These are phyloP conservation scores for Callaeas wilsoni DNA, from an alignment of 2,113 vertebrate genomes.

Conservation along the genomic window DNA sequence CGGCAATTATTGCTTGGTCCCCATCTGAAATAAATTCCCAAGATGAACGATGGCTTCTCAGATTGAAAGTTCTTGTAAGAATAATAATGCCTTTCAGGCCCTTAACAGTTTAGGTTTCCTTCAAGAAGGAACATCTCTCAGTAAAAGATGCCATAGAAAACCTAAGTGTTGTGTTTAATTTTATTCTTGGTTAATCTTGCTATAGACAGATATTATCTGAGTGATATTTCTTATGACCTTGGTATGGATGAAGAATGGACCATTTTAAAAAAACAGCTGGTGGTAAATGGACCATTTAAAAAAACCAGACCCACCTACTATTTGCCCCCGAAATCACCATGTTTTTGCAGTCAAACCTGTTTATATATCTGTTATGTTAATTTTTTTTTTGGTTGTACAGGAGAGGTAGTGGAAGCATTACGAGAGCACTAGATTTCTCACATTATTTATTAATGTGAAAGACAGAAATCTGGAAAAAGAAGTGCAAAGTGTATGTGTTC, in stretches of 20 bases:
- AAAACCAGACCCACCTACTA: not conserved
- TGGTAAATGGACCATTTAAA: not conserved
- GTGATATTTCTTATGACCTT: not conserved
- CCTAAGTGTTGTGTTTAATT: not conserved
- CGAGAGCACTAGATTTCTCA: not conserved
- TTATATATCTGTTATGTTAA: not conserved
- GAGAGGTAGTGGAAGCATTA: not conserved
- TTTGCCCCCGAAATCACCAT: not conserved
- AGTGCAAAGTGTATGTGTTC: not conserved
- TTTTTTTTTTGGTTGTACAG: not conserved
- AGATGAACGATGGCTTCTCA: conserved; percentile 44
- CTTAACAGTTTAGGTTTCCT: conserved; percentile 17
- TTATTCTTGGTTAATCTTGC: not conserved
- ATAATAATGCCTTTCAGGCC: conserved; percentile 27
- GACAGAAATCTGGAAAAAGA: not conserved
- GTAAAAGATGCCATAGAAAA: not conserved
- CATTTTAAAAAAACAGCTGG: not conserved
- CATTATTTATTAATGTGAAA: not conserved
- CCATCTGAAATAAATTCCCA: conserved; percentile 54
- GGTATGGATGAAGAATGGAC: not conserved
- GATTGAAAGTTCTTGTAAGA: conserved; percentile 43
- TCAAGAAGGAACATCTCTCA: not conserved
- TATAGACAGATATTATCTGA: not conserved
- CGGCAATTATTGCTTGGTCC: not conserved
- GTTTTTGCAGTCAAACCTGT: not conserved